A percentile compares a stretch with the other conserved stretches of the same genome.
These are phyloP conservation scores for Altica lythri DNA, from an alignment of 2,888 invertebrate species.

Conservation along the genomic window DNA sequence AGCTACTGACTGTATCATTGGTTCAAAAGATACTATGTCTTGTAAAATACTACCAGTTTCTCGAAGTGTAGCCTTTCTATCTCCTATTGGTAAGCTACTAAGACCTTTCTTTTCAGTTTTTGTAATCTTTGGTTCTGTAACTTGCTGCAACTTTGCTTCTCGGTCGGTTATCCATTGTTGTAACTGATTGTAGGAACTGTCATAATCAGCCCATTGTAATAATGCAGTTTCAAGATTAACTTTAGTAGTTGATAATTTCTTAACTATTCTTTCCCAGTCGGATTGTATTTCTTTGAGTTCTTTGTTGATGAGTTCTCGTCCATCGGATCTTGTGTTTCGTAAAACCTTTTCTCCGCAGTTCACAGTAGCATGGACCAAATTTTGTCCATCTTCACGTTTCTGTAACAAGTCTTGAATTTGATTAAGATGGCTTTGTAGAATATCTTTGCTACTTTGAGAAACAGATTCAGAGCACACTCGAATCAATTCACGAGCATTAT, in stretches of 20 bases:
- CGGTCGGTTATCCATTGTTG: slow-evolving; percentile 94
- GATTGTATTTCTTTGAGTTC: slow-evolving; percentile 88
- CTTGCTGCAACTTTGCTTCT: slow-evolving; percentile 89
- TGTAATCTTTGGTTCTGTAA: slow-evolving; percentile 81
- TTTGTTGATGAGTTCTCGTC: slow-evolving; percentile 82
- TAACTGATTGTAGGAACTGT: slow-evolving; percentile 88
- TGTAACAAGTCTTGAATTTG: slow-evolving; percentile 80
- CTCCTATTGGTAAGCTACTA: slow-evolving; percentile 79
- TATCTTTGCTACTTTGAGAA: slow-evolving; percentile 78
- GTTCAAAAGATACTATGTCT: slow-evolving; percentile 95
- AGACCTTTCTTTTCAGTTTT: slow-evolving; percentile 81
- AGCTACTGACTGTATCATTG: slow-evolving; percentile 94
- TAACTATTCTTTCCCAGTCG: slow-evolving; percentile 90
- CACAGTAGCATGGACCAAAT: slow-evolving; percentile 82
- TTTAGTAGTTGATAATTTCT: slow-evolving; percentile 90
- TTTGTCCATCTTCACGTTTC: slow-evolving; percentile 85
- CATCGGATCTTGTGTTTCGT: slow-evolving; percentile 85
- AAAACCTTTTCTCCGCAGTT: slow-evolving; percentile 90
- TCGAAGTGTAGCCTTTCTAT: slow-evolving; percentile 84
- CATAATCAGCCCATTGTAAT: slow-evolving; percentile 95
- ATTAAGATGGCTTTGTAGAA: slow-evolving; percentile 77
- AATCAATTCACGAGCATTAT: slow-evolving; percentile 81
- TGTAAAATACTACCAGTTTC: slow-evolving; percentile 94
- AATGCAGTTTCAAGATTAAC: slow-evolving; percentile 88
- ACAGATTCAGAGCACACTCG: slow-evolving; percentile 80